Percentiles rank a stretch among this genome's conserved stretches.
Conservation (phyloP, 2,797 vertebrate genomes). For the Caiman crocodilus region DNA sequence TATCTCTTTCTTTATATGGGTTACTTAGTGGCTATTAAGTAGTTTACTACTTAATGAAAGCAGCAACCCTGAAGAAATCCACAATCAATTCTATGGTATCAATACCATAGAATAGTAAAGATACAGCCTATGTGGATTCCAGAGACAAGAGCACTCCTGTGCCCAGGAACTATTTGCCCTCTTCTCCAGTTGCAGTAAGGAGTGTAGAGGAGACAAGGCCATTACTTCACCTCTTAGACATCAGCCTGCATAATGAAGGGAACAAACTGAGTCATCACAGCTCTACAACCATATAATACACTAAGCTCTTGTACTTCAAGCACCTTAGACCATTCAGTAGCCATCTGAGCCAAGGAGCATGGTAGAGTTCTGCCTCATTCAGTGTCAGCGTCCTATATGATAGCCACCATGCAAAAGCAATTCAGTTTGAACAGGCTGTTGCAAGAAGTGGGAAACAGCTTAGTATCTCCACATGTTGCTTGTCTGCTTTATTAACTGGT, state of each 20-base stretch:
- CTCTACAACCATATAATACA: background rate
- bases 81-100: too few species aligned
- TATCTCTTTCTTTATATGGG: background rate
- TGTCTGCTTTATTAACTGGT: background rate
- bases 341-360: too few species aligned
- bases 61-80: background rate
- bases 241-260: background rate
- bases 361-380: too few species aligned
- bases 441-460: background rate
- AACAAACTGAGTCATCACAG: background rate
- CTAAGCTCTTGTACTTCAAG: background rate
- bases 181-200: conserved; percentile 4
- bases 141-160: background rate
- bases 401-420: background rate
- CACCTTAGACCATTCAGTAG: too few species aligned
- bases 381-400: too few species aligned
- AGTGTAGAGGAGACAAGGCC: background rate
- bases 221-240: background rate
- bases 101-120: background rate
- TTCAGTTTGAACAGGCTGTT: background rate
- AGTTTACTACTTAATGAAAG: too few species aligned
- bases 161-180: background rate
- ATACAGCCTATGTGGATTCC: too few species aligned
- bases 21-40: background rate
- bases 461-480: background rate